Conservation (phyloP, 2,797 vertebrate species). For the Erethizon dorsatum region DNA sequence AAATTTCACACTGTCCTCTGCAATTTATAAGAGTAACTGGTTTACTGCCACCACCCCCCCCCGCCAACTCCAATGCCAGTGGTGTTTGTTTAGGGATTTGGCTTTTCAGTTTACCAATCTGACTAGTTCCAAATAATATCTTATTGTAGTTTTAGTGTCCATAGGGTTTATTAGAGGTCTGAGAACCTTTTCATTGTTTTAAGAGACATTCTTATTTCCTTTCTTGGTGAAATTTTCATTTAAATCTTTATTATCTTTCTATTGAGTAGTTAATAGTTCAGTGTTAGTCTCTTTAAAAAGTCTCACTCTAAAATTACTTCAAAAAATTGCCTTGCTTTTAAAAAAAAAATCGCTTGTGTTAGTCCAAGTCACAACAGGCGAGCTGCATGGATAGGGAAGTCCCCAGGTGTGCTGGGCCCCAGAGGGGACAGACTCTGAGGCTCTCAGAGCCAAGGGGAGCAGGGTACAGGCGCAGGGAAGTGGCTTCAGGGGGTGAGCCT, state of each 20-base stretch:
- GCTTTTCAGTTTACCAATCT: not conserved
- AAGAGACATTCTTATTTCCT: not conserved
- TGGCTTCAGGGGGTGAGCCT: not conserved
- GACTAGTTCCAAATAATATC: too few relatives aligned
- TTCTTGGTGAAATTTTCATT: not conserved
- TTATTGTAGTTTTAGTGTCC: not conserved
- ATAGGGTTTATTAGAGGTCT: not conserved
- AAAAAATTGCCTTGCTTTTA: not conserved
- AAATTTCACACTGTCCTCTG: not conserved
- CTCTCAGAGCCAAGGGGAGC: too few relatives aligned
- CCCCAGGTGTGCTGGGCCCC: not conserved
- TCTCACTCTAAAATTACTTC: not conserved
- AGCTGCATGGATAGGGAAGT: not conserved
- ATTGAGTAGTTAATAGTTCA: not conserved
- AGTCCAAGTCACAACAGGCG: not conserved
- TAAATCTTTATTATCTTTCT: not conserved
- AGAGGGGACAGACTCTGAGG: not conserved
- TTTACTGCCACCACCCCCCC: accelerated
- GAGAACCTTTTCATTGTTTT: not conserved
- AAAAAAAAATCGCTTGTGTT: not conserved
- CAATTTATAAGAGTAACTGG: accelerated
- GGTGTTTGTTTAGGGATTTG: not conserved
- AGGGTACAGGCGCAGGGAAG: too few relatives aligned
- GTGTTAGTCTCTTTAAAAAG: not conserved
- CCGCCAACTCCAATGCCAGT: accelerated